phyloP scores from a whole-genome alignment of 2,797 vertebrate species.

The Helicolenus hilgendorfi region DNA sequence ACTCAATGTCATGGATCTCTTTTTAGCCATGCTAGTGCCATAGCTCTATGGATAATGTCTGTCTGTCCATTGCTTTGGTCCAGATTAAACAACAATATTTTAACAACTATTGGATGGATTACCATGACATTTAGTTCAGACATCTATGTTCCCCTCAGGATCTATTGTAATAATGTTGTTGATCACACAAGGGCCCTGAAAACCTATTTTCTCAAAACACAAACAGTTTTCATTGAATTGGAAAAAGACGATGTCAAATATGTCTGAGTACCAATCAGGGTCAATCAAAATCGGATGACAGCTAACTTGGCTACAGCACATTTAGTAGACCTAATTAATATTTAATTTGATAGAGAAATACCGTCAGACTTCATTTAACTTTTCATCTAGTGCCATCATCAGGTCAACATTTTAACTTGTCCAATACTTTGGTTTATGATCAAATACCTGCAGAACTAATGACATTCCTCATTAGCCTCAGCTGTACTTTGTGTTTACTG shows the following conservation, averaged over 20 bases:
- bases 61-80: neutral
- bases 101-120: no score
- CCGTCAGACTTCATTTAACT: neutral
- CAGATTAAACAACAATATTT: neutral
- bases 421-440: neutral
- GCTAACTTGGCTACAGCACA: neutral
- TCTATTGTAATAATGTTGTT: no score
- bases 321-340: neutral
- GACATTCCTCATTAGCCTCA: neutral
- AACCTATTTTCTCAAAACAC: neutral
- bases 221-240: neutral
- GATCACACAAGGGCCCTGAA: neutral
- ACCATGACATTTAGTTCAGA: no score
- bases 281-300: neutral
- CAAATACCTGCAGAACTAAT: neutral
- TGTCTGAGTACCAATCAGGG: neutral
- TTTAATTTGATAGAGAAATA: neutral
- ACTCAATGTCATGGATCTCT: neutral
- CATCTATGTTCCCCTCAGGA: no score
- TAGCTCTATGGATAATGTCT: neutral
- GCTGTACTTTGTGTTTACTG: neutral
- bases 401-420: neutral
- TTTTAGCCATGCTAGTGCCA: neutral
- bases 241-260: neutral
- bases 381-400: neutral